Percentiles rank a stretch among this genome's conserved stretches.
Conservation (phyloP, 2,888 invertebrate genomes). For the Brenthis daphne region DNA sequence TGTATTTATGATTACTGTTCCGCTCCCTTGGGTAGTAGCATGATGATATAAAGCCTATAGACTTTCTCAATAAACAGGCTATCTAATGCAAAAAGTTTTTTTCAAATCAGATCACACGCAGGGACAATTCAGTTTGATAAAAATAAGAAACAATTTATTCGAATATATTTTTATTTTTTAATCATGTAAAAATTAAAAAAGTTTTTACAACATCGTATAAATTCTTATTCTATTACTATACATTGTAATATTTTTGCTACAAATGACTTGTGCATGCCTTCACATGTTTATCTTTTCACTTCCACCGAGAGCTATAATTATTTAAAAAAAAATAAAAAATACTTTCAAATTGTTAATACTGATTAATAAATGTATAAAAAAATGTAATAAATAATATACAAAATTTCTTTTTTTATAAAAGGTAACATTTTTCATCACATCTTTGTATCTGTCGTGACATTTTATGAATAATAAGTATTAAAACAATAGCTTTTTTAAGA, state of each 20-base stretch:
- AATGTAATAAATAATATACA: neutral
- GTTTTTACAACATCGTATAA: constrained; percentile 33
- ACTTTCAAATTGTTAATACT: constrained; percentile 8
- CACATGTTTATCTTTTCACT: constrained; percentile 41
- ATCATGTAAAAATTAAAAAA: constrained; percentile 39
- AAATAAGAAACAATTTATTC: neutral
- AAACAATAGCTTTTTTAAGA: neutral
- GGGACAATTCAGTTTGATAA: neutral
- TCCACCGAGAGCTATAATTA: constrained; percentile 59
- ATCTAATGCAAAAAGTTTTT: no score
- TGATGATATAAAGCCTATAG: no score
- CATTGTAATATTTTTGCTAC: constrained; percentile 25
- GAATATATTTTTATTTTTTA: constrained; percentile 34
- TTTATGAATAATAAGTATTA: neutral
- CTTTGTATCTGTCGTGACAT: no score
- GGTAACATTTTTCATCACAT: constrained; percentile 5
- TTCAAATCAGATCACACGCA: neutral
- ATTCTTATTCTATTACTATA: constrained; percentile 29
- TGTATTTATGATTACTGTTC: no score
- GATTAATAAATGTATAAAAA: neutral
- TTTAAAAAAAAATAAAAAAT: constrained; percentile 11
- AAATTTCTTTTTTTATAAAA: neutral
- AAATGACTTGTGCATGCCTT: constrained; percentile 67
- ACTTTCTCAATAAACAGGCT: no score
- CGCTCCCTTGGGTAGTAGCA: no score